phyloP scores from a whole-genome alignment of 2,888 invertebrate genomes.

The Polymixis flavicincta region DNA sequence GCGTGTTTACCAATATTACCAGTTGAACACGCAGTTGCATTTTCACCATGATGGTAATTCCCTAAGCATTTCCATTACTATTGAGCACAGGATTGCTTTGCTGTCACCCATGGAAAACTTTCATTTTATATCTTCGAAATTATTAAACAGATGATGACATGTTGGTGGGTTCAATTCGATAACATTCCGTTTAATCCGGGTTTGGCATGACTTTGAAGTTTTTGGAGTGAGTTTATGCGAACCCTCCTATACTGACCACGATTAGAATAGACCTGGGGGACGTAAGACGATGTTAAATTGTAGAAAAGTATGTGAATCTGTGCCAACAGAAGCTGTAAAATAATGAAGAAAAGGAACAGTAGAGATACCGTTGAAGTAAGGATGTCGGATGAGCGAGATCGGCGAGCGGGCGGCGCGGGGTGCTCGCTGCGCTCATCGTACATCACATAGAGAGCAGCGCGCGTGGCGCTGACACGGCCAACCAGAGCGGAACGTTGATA shows the following conservation, averaged over 20 bases:
- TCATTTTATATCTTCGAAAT: background rate
- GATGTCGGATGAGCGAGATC: conserved; percentile 52
- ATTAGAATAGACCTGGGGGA: background rate
- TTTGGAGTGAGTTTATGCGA: background rate
- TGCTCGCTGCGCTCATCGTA: conserved; percentile 28
- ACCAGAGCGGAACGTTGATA: conserved; percentile 79
- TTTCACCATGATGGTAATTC: conserved; percentile 9
- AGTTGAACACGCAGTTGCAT: conserved; percentile 8
- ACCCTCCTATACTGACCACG: background rate
- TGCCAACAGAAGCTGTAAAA: conserved; percentile 18
- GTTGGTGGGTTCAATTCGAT: background rate
- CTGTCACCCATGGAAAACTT: conserved; percentile 2
- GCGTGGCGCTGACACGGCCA: conserved; percentile 73
- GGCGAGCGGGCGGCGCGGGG: background rate
- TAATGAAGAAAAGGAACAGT: conserved; percentile 49
- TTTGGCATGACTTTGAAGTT: background rate
- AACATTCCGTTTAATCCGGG: background rate
- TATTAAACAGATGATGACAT: background rate
- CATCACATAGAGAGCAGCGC: conserved; percentile 67
- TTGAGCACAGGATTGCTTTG: conserved; percentile 13
- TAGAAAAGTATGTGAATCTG: background rate
- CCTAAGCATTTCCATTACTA: conserved; percentile 13
- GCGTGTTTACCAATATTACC: conserved; percentile 25
- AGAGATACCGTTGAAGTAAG: conserved; percentile 59
- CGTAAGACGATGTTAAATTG: conserved; percentile 1